These are phyloP conservation scores for Aspidiotus rigidus DNA, from an alignment of 2,888 invertebrate genomes.

Conservation along the genomic window DNA sequence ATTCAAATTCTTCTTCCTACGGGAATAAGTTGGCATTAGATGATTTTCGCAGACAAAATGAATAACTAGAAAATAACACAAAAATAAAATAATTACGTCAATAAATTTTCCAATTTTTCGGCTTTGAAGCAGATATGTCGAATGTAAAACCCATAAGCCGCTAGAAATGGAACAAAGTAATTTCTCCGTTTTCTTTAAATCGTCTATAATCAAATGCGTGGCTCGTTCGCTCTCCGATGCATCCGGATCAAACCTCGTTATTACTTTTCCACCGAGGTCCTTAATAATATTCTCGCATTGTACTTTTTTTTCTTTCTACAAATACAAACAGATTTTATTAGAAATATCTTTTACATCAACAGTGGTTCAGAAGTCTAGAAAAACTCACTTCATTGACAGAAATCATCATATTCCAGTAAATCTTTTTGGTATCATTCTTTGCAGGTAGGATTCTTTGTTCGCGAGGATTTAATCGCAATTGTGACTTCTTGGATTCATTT, in stretches of 20 bases:
- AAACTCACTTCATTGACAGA: conserved; percentile 14
- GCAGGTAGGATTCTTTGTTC: background rate
- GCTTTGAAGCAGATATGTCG: conserved; percentile 63
- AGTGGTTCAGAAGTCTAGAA: background rate
- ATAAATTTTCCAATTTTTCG: conserved; percentile 42
- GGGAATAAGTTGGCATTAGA: conserved; percentile 33
- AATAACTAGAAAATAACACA: background rate
- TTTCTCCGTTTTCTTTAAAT: conserved; percentile 74
- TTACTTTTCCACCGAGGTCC: conserved; percentile 56
- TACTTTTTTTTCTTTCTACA: conserved; percentile 8
- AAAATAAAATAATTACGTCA: background rate
- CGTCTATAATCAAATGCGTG: conserved; percentile 69
- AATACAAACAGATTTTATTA: background rate
- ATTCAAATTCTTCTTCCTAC: conserved; percentile 74
- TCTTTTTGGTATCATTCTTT: background rate
- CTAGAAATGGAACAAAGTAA: conserved; percentile 74
- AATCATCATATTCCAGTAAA: conserved; percentile 15
- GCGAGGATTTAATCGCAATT: background rate
- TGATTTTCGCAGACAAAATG: background rate
- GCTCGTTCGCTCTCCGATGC: conserved; percentile 52
- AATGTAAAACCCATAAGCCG: conserved; percentile 82
- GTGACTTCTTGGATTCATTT: too few species aligned
- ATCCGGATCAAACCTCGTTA: conserved; percentile 43
- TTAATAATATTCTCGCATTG: conserved; percentile 45
- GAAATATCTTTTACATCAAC: too few species aligned